A percentile compares a stretch with the other conserved stretches of the same genome.
These are phyloP conservation scores for Conopomorpha cramerella DNA, from an alignment of 1,140 invertebrate genomes.

Conservation along the genomic window DNA sequence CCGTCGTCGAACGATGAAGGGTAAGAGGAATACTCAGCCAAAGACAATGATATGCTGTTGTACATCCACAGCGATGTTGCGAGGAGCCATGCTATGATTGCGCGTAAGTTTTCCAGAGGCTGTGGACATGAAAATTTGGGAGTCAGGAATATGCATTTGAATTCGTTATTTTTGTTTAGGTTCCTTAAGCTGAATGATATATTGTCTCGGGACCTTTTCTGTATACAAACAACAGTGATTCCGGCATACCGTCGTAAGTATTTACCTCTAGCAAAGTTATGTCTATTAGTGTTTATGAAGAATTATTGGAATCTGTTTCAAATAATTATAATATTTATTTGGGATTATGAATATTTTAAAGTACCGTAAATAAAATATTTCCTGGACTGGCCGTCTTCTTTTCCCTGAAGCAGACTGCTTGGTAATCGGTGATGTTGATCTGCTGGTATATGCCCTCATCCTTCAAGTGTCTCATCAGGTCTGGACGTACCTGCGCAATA, in stretches of 20 bases:
- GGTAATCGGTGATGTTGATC: slow-evolving; percentile 84
- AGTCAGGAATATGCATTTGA: no score
- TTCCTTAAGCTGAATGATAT: no score
- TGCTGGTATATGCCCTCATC: slow-evolving; percentile 77
- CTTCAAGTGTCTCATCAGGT: slow-evolving; percentile 79
- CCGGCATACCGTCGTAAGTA: no score
- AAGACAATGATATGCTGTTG: slow-evolving; percentile 26
- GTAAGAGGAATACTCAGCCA: slow-evolving; percentile 40
- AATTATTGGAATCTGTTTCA: no score
- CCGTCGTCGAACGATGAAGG: slow-evolving; percentile 42
- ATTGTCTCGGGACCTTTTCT: no score
- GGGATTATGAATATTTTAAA: slow-evolving; percentile 12
- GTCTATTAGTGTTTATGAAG: no score
- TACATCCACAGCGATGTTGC: slow-evolving; percentile 40
- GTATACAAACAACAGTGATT: no score
- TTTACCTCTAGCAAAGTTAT: no score
- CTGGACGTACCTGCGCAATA: slow-evolving; percentile 58
- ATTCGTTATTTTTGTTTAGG: no score
- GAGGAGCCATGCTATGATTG: slow-evolving; percentile 33
- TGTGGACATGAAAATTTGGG: no score
- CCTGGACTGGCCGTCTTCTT: slow-evolving; percentile 66
- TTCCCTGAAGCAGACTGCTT: slow-evolving; percentile 81
- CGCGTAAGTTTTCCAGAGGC: slow-evolving; percentile 41
- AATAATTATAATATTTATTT: no score
- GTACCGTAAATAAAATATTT: slow-evolving; percentile 66